A percentile compares a stretch with the other conserved stretches of the same genome.
Evolutionary conservation across 2,113 vertebrate species (phyloP).

Genomic region (Paracyprichromis sp.): DNA sequence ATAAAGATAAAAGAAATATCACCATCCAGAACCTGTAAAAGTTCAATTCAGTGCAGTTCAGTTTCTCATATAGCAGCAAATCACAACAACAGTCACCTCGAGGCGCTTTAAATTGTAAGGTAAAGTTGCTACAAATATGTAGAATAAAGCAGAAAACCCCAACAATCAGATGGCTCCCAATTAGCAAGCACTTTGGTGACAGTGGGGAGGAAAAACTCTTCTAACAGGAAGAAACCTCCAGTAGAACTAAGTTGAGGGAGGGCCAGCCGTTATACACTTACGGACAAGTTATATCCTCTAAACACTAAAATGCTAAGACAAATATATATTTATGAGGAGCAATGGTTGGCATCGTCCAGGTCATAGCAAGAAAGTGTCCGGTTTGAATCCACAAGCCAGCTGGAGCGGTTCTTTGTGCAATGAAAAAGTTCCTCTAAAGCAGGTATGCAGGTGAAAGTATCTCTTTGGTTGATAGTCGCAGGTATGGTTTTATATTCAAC

Average conservation of each 20-base stretch:
- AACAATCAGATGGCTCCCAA: background rate
- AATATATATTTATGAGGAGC: background rate
- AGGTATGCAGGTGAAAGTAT: background rate
- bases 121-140: background rate
- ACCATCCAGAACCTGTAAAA: background rate
- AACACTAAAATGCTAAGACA: background rate
- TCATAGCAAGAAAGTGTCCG: background rate
- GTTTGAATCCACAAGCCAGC: background rate
- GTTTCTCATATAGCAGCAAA: background rate
- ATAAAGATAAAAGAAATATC: background rate
- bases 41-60: background rate
- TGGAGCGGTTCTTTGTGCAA: background rate
- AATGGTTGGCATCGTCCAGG: background rate
- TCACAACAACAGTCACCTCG: background rate
- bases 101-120: background rate
- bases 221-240: background rate
- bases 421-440: background rate
- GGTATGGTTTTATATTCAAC: background rate
- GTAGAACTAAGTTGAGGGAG: background rate
- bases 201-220: background rate
- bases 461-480: background rate
- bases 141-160: background rate
- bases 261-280: background rate
- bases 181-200: background rate
- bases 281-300: background rate